Evolutionary conservation across 2,888 invertebrate genomes (phyloP).

Genomic region (Axea sp.): DNA sequence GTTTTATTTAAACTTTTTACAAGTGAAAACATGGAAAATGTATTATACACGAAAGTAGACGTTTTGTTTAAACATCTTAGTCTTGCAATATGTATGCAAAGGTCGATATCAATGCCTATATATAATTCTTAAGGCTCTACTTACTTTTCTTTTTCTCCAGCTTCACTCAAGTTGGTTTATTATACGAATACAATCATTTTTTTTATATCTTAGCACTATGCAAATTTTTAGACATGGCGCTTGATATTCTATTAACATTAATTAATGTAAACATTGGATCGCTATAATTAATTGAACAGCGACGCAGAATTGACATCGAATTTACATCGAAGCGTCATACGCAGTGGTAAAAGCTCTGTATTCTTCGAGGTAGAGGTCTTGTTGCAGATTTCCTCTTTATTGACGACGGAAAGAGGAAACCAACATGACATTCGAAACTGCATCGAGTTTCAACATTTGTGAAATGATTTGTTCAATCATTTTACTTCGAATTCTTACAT

Average conservation of each 20-base stretch:
- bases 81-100: constrained; percentile 25
- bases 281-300: constrained; percentile 57
- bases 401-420: constrained; percentile 15
- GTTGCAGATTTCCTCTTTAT: constrained; percentile 20
- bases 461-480: too few species aligned
- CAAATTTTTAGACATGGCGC: constrained; percentile 36
- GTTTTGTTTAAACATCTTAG: too few species aligned
- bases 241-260: constrained; percentile 50
- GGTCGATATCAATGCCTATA: constrained; percentile 37
- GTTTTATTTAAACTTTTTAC: too few species aligned
- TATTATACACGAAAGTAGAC: too few species aligned
- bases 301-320: constrained; percentile 62
- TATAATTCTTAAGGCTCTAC: constrained; percentile 47
- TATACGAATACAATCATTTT: constrained; percentile 27
- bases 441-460: background rate
- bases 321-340: constrained; percentile 58
- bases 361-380: constrained; percentile 58
- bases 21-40: too few species aligned
- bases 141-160: constrained; percentile 19
- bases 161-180: background rate
- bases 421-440: constrained; percentile 27
- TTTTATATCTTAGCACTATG: constrained; percentile 23
- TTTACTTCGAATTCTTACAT: background rate
- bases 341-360: constrained; percentile 60
- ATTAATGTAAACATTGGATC: constrained; percentile 55